These are phyloP conservation scores for Lepisosteus oculatus DNA, from an alignment of 2,113 vertebrate species.

Conservation along the genomic window DNA sequence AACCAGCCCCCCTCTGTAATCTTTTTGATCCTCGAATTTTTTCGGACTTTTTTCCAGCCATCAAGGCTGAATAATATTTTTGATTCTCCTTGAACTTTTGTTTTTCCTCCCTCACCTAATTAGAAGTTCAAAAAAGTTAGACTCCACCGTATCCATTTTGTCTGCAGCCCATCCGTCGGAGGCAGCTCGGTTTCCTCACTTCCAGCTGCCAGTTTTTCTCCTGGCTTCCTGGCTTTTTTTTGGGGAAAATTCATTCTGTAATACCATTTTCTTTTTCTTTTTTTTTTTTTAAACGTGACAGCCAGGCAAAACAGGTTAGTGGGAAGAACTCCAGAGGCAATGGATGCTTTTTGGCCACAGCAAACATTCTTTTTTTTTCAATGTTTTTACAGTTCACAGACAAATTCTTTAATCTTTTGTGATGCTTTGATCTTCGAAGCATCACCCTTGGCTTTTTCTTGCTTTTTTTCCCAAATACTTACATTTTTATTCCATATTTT, in stretches of 20 bases:
- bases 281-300: conserved; percentile 48
- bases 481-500: conserved; percentile 95
- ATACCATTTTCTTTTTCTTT: conserved; percentile 40
- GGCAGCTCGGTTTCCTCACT: conserved; percentile 54
- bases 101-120: background rate
- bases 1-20: conserved; percentile 13
- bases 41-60: conserved; percentile 17
- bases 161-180: conserved; percentile 24
- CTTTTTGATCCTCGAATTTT: conserved; percentile 6
- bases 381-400: conserved; percentile 59
- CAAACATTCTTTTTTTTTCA: conserved; percentile 55
- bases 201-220: conserved; percentile 54
- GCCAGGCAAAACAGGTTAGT: conserved; percentile 56
- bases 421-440: conserved; percentile 91
- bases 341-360: conserved; percentile 49
- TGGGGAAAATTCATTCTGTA: background rate
- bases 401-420: conserved; percentile 61
- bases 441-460: conserved; percentile 94
- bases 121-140: conserved; percentile 4
- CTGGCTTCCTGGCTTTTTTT: conserved; percentile 16
- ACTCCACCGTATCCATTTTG: background rate
- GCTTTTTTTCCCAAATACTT: conserved; percentile 82
- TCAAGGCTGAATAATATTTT: conserved; percentile 19
- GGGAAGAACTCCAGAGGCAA: conserved; percentile 51
- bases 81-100: conserved; percentile 39